Base-by-base conservation (phyloP, 2,888 invertebrate species). In the Herminia tarsipennalis region DNA sequence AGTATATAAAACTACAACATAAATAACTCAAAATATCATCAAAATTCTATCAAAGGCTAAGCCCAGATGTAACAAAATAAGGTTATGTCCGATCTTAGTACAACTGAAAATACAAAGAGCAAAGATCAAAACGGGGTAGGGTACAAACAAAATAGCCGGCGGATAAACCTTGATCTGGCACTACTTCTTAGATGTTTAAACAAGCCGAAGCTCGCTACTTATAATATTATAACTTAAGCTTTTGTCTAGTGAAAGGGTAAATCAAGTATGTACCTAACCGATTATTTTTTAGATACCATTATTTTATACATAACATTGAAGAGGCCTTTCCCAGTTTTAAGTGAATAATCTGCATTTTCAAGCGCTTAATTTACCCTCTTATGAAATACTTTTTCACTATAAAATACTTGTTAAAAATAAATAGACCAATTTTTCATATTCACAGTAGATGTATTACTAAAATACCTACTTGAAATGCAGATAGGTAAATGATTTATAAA, bases 91-190 rank as follows among this genome's bases (percentile, higher is more conserved):
- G 6, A 28, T 39, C 35, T 25, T 14, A 5, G 22, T 14, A 38
- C 43, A 36, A 40, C 51, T 39, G 25, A 8, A 24, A 16, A 16
- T 3, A 9, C 9, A 10, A 32, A 28, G 20, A 10, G 21, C 6
- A 47, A 45, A 38, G 42, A 34, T 56, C 43, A 43, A 18, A 41
- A 46, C 16, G 14, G n/a, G n/a, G n/a, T n/a, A n/a, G 12, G 24
- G 32, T 38, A 51, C 48, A 49, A 66, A 54, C 54, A 52, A 61
- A 66, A 59, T 25, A 43, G 45, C 51, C 51, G 12, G 13, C 21
- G 48, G 60, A 40, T 13, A 22, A 16, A 14, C 37, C 35, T 54
- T 40, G 49, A 45, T 61, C 46, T 37, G 32, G 37, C 28, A 36
- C 35, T 35, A 47, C 18, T 24, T 32, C 16, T 12, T 49, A 28